Conservation (phyloP, 2,888 invertebrate species). For the Mythimna ferrago region DNA sequence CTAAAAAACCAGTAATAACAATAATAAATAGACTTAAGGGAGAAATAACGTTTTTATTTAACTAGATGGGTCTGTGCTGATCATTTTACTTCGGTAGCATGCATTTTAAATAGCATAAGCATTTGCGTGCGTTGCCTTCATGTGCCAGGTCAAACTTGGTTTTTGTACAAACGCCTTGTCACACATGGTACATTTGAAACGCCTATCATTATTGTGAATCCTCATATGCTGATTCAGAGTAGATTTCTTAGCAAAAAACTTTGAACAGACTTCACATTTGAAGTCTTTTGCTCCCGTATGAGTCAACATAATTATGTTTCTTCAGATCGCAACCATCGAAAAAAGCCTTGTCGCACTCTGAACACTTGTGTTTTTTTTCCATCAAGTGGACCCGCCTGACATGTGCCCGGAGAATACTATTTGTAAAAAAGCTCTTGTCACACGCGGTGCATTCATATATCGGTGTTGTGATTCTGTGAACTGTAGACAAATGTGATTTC, state of each 20-base stretch:
- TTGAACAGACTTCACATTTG: conserved; percentile 77
- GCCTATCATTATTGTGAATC: conserved; percentile 71
- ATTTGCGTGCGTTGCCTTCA: conserved; percentile 71
- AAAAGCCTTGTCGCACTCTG: conserved; percentile 64
- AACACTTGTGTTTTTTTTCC: conserved; percentile 69
- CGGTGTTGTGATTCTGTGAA: conserved; percentile 37
- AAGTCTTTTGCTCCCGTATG: conserved; percentile 83
- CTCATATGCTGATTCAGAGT: conserved; percentile 77
- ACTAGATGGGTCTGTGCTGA: neutral
- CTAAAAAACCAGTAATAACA: neutral
- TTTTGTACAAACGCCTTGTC: conserved; percentile 68
- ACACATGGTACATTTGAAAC: conserved; percentile 66
- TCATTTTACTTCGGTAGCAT: neutral
- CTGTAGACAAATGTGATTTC: conserved; percentile 63
- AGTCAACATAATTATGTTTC: conserved; percentile 79
- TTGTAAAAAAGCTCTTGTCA: conserved; percentile 41
- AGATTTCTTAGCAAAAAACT: conserved; percentile 72
- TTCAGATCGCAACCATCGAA: conserved; percentile 70
- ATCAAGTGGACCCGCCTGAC: conserved; percentile 58
- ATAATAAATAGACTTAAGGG: neutral
- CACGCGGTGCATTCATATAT: conserved; percentile 40
- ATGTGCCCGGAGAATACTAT: conserved; percentile 33
- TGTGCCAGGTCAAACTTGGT: conserved; percentile 67
- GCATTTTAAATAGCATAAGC: neutral
- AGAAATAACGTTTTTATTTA: neutral